Conservation (phyloP, 2,888 invertebrate species). For the Mystacides longicornis region DNA sequence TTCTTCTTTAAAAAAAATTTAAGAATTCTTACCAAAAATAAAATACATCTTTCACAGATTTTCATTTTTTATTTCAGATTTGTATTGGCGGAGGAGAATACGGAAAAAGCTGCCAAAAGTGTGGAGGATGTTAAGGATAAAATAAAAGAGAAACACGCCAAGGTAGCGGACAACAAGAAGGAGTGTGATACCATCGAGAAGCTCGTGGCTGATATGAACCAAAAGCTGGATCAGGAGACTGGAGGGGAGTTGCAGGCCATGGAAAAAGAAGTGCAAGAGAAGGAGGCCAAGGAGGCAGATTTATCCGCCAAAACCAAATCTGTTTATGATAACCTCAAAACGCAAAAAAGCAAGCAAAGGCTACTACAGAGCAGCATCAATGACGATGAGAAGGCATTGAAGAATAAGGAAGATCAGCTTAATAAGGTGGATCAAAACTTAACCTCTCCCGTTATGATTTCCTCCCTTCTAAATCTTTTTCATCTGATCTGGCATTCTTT, state of each 20-base stretch:
- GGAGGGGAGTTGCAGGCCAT: conserved; percentile 57
- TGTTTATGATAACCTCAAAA: conserved; percentile 56
- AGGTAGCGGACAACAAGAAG: conserved; percentile 48
- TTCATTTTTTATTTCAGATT: conserved; percentile 36
- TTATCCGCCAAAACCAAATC: conserved; percentile 56
- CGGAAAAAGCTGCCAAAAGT: conserved; percentile 46
- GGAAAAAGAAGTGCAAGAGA: conserved; percentile 54
- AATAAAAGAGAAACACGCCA: conserved; percentile 46
- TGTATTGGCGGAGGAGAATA: conserved; percentile 45
- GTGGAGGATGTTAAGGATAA: conserved; percentile 51
- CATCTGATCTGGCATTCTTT: too few species aligned
- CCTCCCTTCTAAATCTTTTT: too few species aligned
- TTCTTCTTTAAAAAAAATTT: too few species aligned
- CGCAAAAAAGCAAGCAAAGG: conserved; percentile 60
- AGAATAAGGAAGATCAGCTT: conserved; percentile 53
- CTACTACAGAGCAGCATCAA: conserved; percentile 57
- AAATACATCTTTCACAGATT: too few species aligned
- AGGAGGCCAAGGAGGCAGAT: conserved; percentile 62
- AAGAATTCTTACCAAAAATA: too few species aligned
- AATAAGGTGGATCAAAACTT: too few species aligned
- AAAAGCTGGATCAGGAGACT: conserved; percentile 58
- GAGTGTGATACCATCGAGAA: conserved; percentile 50
- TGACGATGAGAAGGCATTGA: conserved; percentile 59
- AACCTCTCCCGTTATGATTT: too few species aligned
- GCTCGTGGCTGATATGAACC: conserved; percentile 54